Base-by-base conservation (phyloP, 2,888 invertebrate species). In the Cosmopolites sordidus region DNA sequence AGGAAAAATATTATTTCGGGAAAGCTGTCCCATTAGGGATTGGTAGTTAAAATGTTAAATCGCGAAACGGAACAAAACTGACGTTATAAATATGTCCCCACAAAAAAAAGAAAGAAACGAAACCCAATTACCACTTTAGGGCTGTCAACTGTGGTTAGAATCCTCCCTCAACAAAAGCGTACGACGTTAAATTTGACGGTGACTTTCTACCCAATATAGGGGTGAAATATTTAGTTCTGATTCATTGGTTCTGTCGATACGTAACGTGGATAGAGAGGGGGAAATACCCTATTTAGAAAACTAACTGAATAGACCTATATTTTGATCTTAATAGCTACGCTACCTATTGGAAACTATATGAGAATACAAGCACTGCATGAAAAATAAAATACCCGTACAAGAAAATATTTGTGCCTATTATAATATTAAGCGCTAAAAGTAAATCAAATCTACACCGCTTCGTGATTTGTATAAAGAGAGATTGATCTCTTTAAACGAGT, bases 181-280 rank as follows among this genome's bases (percentile, higher is more conserved):
- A 50, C 49, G 49, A 48, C 48, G 56, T 49, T 56, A 53, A 57
- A 57, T 57, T 57, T 58, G 58, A 58, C 58, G 54, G 48, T 54
- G 58, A 58, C 54, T 54, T 54, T 58, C 48, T 44, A 51, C 43
- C 54, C 51, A 54, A 58, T 58, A 61, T 64, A 60, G 57, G 65
- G 64, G 65, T 60, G 63, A 64, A 64, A 60, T 63, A 60, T 66
- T 66, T 68, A 64, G 68, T 69, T 69, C 68, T 69, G 69, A 69
- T 69, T 70, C 70, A 70, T 67, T 69, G 63, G 65, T 61, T 49
- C 51, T 57, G 57, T 51, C 50, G 57, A 57, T 56, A 56, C 37
- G 51, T 51, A 16, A 40, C 16, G 16, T 4, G 9, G 16, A 40
- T 40, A 16, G 15, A 40, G 40, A 16, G 40, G 17, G 17, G 33